Percentiles rank a stretch among this genome's conserved stretches.
These are phyloP conservation scores for Eretmocerus hayati DNA, from an alignment of 2,888 invertebrate species.

Conservation along the genomic window DNA sequence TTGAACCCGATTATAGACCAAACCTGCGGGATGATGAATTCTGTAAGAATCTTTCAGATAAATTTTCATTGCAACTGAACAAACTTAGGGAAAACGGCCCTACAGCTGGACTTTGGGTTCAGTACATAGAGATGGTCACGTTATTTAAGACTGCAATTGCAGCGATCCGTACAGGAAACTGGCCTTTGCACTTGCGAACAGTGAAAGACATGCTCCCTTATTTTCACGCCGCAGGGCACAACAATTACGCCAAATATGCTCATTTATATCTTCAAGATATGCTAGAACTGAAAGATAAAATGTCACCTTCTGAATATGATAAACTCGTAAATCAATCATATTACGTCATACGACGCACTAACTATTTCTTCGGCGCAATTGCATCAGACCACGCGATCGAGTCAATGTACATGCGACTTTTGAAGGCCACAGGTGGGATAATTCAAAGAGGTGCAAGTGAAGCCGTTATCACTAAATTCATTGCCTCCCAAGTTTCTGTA, in stretches of 20 bases:
- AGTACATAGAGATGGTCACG: slow-evolving; percentile 23
- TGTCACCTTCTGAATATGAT: slow-evolving; percentile 14
- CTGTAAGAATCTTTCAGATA: not conserved
- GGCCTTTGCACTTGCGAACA: slow-evolving; percentile 31
- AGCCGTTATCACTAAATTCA: slow-evolving; percentile 23
- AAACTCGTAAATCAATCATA: slow-evolving; percentile 19
- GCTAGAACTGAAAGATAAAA: slow-evolving; percentile 25
- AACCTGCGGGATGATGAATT: not conserved
- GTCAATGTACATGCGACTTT: slow-evolving; percentile 31
- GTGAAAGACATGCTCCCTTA: slow-evolving; percentile 33
- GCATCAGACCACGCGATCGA: slow-evolving; percentile 35
- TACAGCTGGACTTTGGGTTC: slow-evolving; percentile 1
- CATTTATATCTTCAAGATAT: slow-evolving; percentile 42
- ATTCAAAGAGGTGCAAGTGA: slow-evolving; percentile 25
- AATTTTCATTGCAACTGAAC: not conserved
- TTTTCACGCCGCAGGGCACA: slow-evolving; percentile 40
- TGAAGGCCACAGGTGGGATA: slow-evolving; percentile 31
- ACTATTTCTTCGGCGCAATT: slow-evolving; percentile 29
- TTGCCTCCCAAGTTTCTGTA: not conserved
- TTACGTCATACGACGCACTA: slow-evolving; percentile 29
- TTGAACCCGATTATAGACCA: not conserved
- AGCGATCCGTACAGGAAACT: slow-evolving; percentile 33
- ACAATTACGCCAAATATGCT: slow-evolving; percentile 35
- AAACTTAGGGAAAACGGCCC: not conserved
- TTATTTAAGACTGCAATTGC: slow-evolving; percentile 31